phyloP scores from a whole-genome alignment of 2,797 vertebrate genomes.

The Enteromius viviparus region DNA sequence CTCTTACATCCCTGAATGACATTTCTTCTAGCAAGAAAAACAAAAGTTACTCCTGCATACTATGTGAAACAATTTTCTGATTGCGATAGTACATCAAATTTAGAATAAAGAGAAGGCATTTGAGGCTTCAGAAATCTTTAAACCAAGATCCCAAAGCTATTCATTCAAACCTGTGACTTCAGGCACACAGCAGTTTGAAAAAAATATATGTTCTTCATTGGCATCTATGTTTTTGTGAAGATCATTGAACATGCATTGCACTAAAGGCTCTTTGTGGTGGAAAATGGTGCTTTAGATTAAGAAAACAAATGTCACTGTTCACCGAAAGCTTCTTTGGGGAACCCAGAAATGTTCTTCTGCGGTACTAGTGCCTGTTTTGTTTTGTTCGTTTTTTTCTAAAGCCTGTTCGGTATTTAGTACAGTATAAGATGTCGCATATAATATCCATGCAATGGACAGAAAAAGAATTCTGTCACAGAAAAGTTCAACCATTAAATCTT shows the following conservation, averaged over 20 bases:
- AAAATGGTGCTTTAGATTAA: not conserved
- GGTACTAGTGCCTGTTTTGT: no score
- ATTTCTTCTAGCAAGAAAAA: not conserved
- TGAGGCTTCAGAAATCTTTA: slow-evolving; percentile 16
- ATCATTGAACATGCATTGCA: not conserved
- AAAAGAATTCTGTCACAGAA: not conserved
- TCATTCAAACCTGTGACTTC: slow-evolving; percentile 6
- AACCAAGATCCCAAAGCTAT: not conserved
- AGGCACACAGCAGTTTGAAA: slow-evolving; percentile 6
- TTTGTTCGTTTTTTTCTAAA: not conserved
- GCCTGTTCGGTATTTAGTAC: not conserved
- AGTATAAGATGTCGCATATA: not conserved
- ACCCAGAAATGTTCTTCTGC: not conserved
- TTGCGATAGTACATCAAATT: not conserved
- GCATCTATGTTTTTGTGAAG: not conserved
- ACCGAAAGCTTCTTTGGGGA: not conserved
- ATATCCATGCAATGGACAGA: not conserved
- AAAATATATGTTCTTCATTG: not conserved
- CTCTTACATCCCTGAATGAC: not conserved
- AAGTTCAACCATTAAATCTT: not conserved
- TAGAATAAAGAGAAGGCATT: not conserved
- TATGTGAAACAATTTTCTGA: not conserved
- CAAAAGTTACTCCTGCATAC: slow-evolving; percentile 12
- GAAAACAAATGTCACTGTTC: not conserved
- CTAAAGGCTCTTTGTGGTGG: not conserved